Percentiles rank a stretch among this genome's conserved stretches.
Conservation (phyloP, 1,140 invertebrate species). For the Trichonephila clavata region DNA sequence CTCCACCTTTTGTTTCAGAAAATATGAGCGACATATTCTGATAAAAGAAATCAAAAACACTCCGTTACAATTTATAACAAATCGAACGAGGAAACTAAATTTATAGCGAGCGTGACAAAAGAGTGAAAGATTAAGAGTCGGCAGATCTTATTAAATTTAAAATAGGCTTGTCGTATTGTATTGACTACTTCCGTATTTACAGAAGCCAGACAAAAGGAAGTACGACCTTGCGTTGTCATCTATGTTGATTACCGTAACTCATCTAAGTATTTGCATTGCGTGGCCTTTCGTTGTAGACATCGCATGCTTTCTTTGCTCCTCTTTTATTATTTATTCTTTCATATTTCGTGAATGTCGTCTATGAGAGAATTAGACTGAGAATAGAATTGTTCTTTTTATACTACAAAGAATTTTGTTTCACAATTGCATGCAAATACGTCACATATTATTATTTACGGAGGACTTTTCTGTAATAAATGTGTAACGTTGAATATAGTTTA, state of each 20-base stretch:
- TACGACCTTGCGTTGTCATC: not conserved
- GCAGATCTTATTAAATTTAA: not conserved
- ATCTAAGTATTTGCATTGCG: not conserved
- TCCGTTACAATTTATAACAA: too few species aligned
- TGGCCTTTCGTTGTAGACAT: not conserved
- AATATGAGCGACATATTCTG: too few species aligned
- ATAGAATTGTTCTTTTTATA: not conserved
- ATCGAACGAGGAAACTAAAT: not conserved
- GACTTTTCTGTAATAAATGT: too few species aligned
- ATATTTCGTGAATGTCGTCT: not conserved
- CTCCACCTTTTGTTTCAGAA: too few species aligned
- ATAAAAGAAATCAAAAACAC: too few species aligned
- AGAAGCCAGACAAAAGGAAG: not conserved
- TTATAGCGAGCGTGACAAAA: not conserved
- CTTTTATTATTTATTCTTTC: not conserved
- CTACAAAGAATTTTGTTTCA: not conserved
- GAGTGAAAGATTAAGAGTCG: not conserved
- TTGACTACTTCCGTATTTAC: conserved; percentile 1
- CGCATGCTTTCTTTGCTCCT: not conserved
- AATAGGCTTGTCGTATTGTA: not conserved
- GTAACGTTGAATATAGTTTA: too few species aligned
- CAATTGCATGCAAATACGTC: not conserved
- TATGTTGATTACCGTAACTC: not conserved
- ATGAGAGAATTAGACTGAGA: not conserved
- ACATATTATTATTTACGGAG: too few species aligned